Evolutionary conservation across 1,140 invertebrate species (phyloP), one percentile per base, ranked within the genome.

Genomic region (Trigoniulus corallinus): DNA sequence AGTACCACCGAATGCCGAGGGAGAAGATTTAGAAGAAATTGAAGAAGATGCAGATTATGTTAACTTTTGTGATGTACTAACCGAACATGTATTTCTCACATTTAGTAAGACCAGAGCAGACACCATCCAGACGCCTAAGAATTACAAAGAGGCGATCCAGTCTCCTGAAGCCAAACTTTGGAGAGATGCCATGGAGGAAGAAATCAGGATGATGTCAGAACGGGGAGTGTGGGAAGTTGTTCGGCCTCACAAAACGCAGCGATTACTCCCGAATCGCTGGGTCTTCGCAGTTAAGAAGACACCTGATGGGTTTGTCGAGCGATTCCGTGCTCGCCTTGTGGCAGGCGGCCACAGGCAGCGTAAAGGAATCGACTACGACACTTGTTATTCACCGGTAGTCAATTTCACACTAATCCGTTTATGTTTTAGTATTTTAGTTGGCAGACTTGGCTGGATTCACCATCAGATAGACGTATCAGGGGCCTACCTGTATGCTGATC

Each of bases 391-490:
- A 27, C 62, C 64, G 29, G 64, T 68, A 2, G 58, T 60, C 21
- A 57, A 59, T 50, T 56, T 57, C 25, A 50, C 57, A 10, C 39
- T 62, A 4, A 42, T 34, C 29, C 29, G 29, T 34, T 34, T 34
- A 34, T 34, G 29, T 34, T 34, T 34, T 34, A 34, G 29, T 58
- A 1, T 41, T 56, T n/a, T 3, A 61, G 2, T 47, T 64, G 1
- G 54, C 52, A 54, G 18, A 44, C 42, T 44, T 24, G 24, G 62
- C 61, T 15, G 59, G 47, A 53, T 66, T 13, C 46, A 61, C n/a
- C 47, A 52, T 12, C 62, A 67, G 34, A 64, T 72, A 49, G 67
- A 72, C 59, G 60, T 72, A 2, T 66, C 62, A 54, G 64, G 61
- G 2, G 63, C 65, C 2, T 71, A 68, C 45, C 51, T 71, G 24